These are phyloP conservation scores for Eidolon dupreanum DNA, from an alignment of 2,797 vertebrate genomes.

Conservation along the genomic window DNA sequence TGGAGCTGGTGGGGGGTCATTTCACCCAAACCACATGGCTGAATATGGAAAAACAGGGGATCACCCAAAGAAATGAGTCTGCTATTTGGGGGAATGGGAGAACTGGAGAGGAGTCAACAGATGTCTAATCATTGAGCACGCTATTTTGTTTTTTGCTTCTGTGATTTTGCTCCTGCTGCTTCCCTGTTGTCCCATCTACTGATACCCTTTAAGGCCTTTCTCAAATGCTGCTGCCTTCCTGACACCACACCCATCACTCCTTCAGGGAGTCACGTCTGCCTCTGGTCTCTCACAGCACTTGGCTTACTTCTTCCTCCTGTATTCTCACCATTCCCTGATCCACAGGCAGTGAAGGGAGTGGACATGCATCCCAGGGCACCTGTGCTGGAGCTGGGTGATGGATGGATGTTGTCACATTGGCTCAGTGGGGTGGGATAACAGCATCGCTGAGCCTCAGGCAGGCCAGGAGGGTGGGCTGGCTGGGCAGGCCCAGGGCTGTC, in stretches of 20 bases:
- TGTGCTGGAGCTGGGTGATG: not conserved
- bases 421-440: constrained; percentile 35
- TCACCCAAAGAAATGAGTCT: not conserved
- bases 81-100: not conserved
- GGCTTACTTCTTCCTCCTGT: not conserved
- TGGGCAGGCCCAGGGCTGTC: not conserved
- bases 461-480: not conserved
- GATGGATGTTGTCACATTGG: constrained; percentile 18
- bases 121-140: not conserved
- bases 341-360: not conserved
- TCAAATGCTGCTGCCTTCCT: not conserved
- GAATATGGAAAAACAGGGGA: not conserved
- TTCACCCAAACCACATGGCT: not conserved
- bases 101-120: not conserved
- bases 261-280: not conserved
- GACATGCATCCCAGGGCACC: not conserved
- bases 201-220: not conserved
- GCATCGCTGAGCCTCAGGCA: not conserved
- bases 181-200: not conserved
- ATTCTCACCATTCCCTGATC: not conserved
- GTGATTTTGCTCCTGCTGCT: not conserved
- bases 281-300: not conserved
- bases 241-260: not conserved
- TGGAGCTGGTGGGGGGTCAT: not conserved
- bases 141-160: not conserved